Conservation (phyloP, 2,797 vertebrate species). For the Eurystomus glaucurus region DNA sequence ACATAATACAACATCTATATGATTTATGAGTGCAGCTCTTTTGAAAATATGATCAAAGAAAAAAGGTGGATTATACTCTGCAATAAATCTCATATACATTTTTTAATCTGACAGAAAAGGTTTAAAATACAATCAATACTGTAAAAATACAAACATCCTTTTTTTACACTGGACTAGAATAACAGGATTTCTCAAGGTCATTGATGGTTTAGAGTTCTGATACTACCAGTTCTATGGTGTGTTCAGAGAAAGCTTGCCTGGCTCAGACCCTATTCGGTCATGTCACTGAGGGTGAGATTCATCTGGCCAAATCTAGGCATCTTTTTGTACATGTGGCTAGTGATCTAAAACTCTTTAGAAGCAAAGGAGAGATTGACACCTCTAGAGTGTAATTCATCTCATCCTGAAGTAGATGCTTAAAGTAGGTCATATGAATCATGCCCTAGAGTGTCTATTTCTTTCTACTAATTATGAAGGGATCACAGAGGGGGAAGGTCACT, state of each 20-base stretch:
- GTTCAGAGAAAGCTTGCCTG: neutral
- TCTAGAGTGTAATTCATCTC: constrained; percentile 37
- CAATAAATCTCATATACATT: constrained; percentile 3
- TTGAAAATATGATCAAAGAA: constrained; percentile 51
- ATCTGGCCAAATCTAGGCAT: constrained; percentile 32
- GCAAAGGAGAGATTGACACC: constrained; percentile 40
- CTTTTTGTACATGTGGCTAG: neutral
- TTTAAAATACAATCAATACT: neutral
- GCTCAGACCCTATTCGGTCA: constrained; percentile 25
- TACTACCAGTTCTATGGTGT: neutral
- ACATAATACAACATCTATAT: constrained; percentile 5
- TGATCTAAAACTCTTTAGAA: constrained; percentile 41
- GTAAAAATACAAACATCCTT: neutral
- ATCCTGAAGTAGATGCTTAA: neutral
- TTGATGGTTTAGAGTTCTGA: neutral
- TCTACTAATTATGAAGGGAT: constrained; percentile 8
- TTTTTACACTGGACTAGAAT: neutral
- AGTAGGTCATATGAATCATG: constrained; percentile 51
- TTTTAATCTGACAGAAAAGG: constrained; percentile 35
- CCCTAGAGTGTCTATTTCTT: constrained; percentile 1
- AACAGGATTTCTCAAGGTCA: constrained; percentile 19
- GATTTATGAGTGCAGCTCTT: constrained; percentile 13
- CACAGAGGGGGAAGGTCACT: neutral
- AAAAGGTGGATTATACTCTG: constrained; percentile 3
- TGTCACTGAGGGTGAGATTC: constrained; percentile 15